Evolutionary conservation across 2,888 invertebrate genomes (phyloP), one percentile per base, ranked within the genome.

Genomic region (Colletes collaris): DNA sequence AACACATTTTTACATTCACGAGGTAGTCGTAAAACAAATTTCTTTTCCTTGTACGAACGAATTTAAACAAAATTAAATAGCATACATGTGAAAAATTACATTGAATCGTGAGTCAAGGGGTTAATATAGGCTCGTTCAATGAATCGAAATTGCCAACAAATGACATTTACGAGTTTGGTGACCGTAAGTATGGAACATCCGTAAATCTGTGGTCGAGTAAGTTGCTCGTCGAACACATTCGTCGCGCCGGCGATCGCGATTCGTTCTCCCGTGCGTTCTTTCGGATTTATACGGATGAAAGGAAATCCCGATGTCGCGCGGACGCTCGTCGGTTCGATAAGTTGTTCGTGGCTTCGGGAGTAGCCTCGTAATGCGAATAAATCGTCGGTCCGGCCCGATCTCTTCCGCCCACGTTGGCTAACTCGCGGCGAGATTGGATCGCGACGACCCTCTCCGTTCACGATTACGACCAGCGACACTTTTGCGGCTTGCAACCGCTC

Each of bases 301-400:
- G 74, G 60, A 62, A 76, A 77, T 78, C 65, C 71, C 71, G 71
- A 76, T 86, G 80, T 79, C 81, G 66, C 83, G 83, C 74, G 40
- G 27, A 82, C 80, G 76, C 79, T 79, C 75, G 76, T 82, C 76
- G 81, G 81, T 84, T 82, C 75, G 78, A 81, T 79, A 84, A 80
- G 65, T 78, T 50, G 37, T 79, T 35, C 46, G 64, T 72, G 59
- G 75, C 71, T 72, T 46, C 67, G 65, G 60, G 69, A 66, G 63
- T 63, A 58, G 73, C 70, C 77, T 64, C 64, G 66, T 67, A 81
- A 81, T 69, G 76, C 75, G 76, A 81, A 76, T 79, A 74, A 79
- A 74, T 77, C 60, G 63, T 77, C 46, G 60, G 56, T 66, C 37
- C 8, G 7, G 60, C 60, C 11, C 81, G 86, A 81, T 69, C 56